A percentile compares a stretch with the other conserved stretches of the same genome.
Conservation (phyloP, 2,888 invertebrate species). For the Hyposoter dolosus region DNA sequence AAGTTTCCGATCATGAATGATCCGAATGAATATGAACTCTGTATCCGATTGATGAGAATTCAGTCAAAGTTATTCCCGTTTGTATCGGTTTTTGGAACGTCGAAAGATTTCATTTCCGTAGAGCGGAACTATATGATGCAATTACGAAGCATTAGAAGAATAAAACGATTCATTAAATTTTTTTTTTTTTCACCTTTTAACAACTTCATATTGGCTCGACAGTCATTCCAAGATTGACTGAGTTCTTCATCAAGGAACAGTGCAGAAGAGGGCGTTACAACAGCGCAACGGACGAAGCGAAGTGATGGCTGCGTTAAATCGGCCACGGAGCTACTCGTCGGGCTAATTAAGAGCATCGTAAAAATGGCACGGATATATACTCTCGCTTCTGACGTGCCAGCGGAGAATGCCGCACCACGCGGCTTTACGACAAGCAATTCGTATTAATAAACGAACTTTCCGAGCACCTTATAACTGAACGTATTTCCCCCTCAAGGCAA, state of each 20-base stretch:
- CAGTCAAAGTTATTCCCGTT: no score
- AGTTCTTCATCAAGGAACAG: conserved; percentile 59
- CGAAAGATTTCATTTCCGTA: no score
- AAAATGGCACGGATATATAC: conserved; percentile 64
- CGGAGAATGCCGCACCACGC: conserved; percentile 29
- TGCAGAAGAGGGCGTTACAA: conserved; percentile 12
- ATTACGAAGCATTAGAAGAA: not conserved
- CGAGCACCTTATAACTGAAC: conserved; percentile 63
- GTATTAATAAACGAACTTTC: conserved; percentile 81
- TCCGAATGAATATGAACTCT: no score
- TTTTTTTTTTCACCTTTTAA: conserved; percentile 44
- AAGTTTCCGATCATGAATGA: no score
- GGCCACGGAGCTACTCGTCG: conserved; percentile 66
- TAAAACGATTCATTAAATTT: not conserved
- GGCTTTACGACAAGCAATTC: conserved; percentile 78
- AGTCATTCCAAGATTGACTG: conserved; percentile 44
- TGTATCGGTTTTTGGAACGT: no score
- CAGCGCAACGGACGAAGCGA: conserved; percentile 27
- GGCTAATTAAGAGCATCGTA: conserved; percentile 75
- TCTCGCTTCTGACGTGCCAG: conserved; percentile 38
- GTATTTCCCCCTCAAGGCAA: conserved; percentile 64
- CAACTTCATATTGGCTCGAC: conserved; percentile 48
- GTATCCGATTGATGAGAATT: no score
- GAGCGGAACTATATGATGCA: no score
- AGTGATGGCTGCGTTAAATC: conserved; percentile 69